Evolutionary conservation across 2,888 invertebrate genomes (phyloP).

Genomic region (Melolontha melolontha): DNA sequence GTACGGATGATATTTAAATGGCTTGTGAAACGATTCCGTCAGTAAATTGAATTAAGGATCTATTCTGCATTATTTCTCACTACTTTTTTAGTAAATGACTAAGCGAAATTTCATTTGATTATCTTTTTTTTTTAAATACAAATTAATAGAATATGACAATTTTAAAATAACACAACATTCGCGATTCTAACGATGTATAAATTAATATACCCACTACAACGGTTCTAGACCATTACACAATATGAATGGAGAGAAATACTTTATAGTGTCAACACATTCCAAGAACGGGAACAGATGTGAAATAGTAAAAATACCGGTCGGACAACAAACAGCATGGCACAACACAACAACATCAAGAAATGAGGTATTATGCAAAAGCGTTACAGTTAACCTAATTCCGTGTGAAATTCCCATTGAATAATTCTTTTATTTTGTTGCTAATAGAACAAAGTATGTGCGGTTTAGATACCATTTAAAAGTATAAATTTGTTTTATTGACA

Average conservation of each 20-base stretch:
- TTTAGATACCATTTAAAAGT: no score
- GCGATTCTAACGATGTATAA: conserved; percentile 10
- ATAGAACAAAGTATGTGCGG: background rate
- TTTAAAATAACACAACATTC: background rate
- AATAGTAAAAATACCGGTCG: conserved; percentile 13
- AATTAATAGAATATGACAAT: no score
- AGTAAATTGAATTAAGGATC: no score
- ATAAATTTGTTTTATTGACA: no score
- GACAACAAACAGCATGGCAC: conserved; percentile 4
- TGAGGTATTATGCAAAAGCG: conserved; percentile 27
- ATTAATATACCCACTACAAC: conserved; percentile 9
- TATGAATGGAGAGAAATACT: conserved; percentile 18
- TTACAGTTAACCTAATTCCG: conserved; percentile 29
- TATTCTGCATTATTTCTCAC: no score
- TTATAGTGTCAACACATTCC: conserved; percentile 22
- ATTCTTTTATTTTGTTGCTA: conserved; percentile 1
- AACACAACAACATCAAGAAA: conserved; percentile 13
- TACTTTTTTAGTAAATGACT: no score
- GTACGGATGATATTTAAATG: no score
- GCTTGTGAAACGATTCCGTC: no score
- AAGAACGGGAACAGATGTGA: conserved; percentile 8
- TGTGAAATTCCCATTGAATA: conserved; percentile 32
- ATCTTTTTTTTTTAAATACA: no score
- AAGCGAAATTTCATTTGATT: no score
- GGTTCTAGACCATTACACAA: conserved; percentile 16